Base-by-base conservation (phyloP, 2,797 vertebrate species). In the Chrosomus eos region DNA sequence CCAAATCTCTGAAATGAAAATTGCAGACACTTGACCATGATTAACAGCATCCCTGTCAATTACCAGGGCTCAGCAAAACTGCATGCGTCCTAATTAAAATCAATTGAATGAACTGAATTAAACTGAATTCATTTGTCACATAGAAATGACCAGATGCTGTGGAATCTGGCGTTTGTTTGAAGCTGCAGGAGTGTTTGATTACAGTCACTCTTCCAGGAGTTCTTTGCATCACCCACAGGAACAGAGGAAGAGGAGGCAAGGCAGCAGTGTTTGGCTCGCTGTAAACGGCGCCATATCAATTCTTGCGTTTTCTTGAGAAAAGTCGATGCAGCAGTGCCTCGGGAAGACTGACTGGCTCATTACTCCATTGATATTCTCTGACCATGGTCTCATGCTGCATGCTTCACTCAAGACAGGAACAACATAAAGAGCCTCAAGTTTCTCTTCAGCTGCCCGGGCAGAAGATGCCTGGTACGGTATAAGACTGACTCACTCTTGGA, bases 341-440 rank as follows among this genome's bases (percentile, higher is more conserved):
- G 91, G 92, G 93, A 94, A 95, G 92, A 93, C 92, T 91, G 90
- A 88, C 90, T 90, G 93, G 92, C 93, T 95, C 95, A 95, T 95
- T 94, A 95, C 92, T 86, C 93, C 93, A 94, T 94, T 94, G 93
- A 94, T 94, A 94, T 94, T 94, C 92, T 91, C 88, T 89, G 91
- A 92, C 67, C 93, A 93, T 85, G 28, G 92, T 90, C 89, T 89
- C 92, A 91, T 91, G 92, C 92, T 93, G 93, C 91, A 94, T 90
- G 89, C 89, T 92, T 64, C 90, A 91, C 92, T 91, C 91, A 91
- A 91, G 91, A 87, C 72, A 77, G 76, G 62, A 88, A 76, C 77
- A 48, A 76, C 82, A 82, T 87, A 86, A 81, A 81, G 81, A 86
- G 81, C 66, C 58, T 40, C 26, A 55, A 81, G 85, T 77, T 79